Evolutionary conservation across 2,888 invertebrate species (phyloP).

Genomic region (Cryptosula pallasiana): DNA sequence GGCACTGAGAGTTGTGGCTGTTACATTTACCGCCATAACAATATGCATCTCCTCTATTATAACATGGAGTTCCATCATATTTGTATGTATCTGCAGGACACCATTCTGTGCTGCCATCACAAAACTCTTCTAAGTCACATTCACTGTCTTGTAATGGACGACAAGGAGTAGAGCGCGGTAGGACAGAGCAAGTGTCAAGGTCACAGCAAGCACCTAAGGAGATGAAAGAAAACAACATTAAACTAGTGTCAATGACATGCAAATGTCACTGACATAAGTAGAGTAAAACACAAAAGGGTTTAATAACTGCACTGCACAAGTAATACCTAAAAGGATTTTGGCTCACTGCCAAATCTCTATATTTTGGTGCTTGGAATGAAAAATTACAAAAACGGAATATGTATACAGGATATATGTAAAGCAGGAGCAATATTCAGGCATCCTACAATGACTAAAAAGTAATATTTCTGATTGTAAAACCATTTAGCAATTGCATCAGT

Average conservation of each 20-base stretch:
- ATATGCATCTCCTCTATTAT: constrained; percentile 64
- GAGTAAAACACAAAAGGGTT: too few relatives aligned
- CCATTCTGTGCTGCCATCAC: constrained; percentile 85
- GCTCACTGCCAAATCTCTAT: too few relatives aligned
- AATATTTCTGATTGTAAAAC: too few relatives aligned
- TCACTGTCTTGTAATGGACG: constrained; percentile 72
- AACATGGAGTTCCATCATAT: constrained; percentile 80
- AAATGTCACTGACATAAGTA: neutral
- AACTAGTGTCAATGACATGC: neutral
- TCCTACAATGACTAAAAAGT: too few relatives aligned
- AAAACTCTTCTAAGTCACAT: constrained; percentile 93
- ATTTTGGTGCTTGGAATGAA: too few relatives aligned
- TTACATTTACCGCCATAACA: constrained; percentile 86
- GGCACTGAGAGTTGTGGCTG: constrained; percentile 84
- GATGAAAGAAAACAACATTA: neutral
- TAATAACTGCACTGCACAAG: too few relatives aligned
- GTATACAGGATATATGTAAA: too few relatives aligned
- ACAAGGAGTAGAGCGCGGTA: constrained; percentile 72
- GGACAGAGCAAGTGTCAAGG: constrained; percentile 57
- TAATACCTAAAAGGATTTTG: too few relatives aligned
- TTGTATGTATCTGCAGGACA: constrained; percentile 87
- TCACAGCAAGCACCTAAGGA: constrained; percentile 37
- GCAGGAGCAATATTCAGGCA: too few relatives aligned
- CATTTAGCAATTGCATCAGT: too few relatives aligned
- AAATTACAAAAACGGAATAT: too few relatives aligned